Conservation (phyloP, 2,888 invertebrate genomes). For the Bibio marci region DNA sequence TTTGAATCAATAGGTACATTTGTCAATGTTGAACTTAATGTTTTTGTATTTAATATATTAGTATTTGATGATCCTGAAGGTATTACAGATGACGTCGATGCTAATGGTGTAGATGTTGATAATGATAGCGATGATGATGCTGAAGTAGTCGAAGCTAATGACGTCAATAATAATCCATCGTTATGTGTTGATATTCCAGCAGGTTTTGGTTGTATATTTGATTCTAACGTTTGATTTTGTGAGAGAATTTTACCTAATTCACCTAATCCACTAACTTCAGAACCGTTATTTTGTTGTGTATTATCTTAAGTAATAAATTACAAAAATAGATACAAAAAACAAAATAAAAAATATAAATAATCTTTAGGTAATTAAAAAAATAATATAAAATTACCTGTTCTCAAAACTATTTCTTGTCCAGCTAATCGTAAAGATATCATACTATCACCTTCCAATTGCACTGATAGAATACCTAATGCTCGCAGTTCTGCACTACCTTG, state of each 20-base stretch:
- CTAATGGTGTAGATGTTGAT: conserved; percentile 8
- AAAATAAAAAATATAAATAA: too few relatives aligned
- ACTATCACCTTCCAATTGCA: conserved; percentile 83
- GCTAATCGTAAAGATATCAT: conserved; percentile 52
- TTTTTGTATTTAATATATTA: conserved; percentile 4
- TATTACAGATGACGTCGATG: conserved; percentile 11
- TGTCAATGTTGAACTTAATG: conserved; percentile 13
- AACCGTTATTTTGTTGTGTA: conserved; percentile 18
- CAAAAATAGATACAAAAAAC: too few relatives aligned
- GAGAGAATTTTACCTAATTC: conserved; percentile 17
- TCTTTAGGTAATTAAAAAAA: too few relatives aligned
- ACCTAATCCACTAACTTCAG: conserved; percentile 16
- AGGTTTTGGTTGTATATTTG: background rate
- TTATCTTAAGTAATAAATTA: too few relatives aligned
- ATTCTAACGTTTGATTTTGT: conserved; percentile 10
- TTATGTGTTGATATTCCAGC: background rate
- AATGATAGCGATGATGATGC: conserved; percentile 2
- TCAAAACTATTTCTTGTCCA: conserved; percentile 54
- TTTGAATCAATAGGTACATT: conserved; percentile 8
- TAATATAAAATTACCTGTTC: too few relatives aligned
- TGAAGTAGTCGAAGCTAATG: conserved; percentile 1
- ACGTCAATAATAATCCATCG: background rate
- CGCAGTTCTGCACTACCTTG: conserved; percentile 78
- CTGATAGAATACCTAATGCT: conserved; percentile 84
- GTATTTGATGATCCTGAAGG: conserved; percentile 8